Base-by-base conservation (phyloP, 2,888 invertebrate species). In the Epistrophe eligans region DNA sequence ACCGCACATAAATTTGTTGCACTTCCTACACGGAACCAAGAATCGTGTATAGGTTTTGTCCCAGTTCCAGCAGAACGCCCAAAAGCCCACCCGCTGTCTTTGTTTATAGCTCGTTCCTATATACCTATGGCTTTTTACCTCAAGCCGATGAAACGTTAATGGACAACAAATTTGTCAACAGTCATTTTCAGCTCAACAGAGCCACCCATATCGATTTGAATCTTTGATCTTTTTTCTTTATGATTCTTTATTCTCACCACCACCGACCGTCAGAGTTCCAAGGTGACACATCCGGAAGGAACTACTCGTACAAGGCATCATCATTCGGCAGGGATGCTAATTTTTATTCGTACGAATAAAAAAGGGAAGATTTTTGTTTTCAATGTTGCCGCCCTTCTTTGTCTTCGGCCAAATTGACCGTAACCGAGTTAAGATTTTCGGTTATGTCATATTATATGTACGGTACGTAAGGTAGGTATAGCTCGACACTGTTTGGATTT, bases 81-180 rank as follows among this genome's bases (percentile, higher is more conserved):
- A 62, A 50, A 24, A 35, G 82, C 71, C 87, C 91, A 88, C 91
- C 91, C 90, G 91, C 90, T 91, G 91, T 79, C 90, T 89, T 91
- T 91, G 91, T 91, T 91, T 91, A 90, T 90, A 88, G 90, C 91
- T 38, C 17, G 38, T 70, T 52, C 57, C 32, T 17, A 55, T 24
- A 38, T 19, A 7, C 17, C n/a, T 2, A 2, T 24, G 1, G 24
- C 3, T n/a, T 48, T 38, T 24, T 38, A 52, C 52, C n/a, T 55
- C 24, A 28, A 55, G 43, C 62, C 62, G 74, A 76, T 48, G 50
- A 74, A 58, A 66, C 67, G 52, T 79, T 64, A 74, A 85, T 74
- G 64, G 81, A 17, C 52, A 55, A 35, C 74, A 82, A 87, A 87
- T 87, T 87, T 87, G 87, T 87, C 82, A 87, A 79, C 87, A 76